phyloP scores from a whole-genome alignment of 2,888 invertebrate species.

The Epistrophe eligans region DNA sequence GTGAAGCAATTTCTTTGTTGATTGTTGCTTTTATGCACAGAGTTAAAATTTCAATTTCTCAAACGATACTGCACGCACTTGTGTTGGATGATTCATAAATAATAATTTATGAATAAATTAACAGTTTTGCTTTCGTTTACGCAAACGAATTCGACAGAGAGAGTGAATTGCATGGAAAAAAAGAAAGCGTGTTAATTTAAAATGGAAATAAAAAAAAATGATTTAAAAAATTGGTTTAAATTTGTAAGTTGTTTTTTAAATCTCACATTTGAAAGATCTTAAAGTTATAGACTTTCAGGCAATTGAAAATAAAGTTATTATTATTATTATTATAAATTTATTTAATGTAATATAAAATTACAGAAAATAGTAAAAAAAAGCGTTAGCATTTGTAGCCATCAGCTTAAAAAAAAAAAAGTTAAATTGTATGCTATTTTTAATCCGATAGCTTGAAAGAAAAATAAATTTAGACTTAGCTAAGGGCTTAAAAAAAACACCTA shows the following conservation, averaged over 20 bases:
- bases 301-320: too few relatives aligned
- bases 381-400: too few relatives aligned
- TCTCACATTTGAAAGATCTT: too few relatives aligned
- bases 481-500: too few relatives aligned
- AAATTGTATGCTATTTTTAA: too few relatives aligned
- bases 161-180: constrained; percentile 23
- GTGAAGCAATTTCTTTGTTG: constrained; percentile 1
- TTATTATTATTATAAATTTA: too few relatives aligned
- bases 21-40: neutral
- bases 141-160: constrained; percentile 4
- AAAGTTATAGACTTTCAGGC: too few relatives aligned
- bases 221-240: neutral
- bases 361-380: too few relatives aligned
- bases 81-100: constrained; percentile 8
- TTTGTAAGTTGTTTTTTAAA: neutral
- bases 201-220: neutral
- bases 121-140: constrained; percentile 1
- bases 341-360: too few relatives aligned
- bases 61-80: constrained; percentile 22
- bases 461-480: too few relatives aligned
- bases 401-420: too few relatives aligned
- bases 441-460: too few relatives aligned
- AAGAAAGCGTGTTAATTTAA: constrained; percentile 6
- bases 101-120: constrained; percentile 19
- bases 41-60: constrained; percentile 16